Evolutionary conservation across 2,888 invertebrate species (phyloP).

Genomic region (Agriopis leucophaearia): DNA sequence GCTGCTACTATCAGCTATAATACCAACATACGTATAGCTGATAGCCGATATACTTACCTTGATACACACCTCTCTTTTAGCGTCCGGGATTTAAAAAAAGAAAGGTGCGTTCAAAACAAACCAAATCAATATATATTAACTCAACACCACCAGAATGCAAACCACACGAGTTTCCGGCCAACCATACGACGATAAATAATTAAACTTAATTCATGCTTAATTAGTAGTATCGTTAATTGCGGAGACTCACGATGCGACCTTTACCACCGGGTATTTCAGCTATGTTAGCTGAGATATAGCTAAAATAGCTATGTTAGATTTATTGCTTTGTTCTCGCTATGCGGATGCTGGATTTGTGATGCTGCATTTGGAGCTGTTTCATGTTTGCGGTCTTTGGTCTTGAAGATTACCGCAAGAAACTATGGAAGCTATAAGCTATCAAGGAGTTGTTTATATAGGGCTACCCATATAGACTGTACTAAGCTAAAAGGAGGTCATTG

Average conservation of each 20-base stretch:
- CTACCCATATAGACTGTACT: no score
- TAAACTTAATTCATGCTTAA: conserved; percentile 77
- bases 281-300: conserved; percentile 59
- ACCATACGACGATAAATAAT: conserved; percentile 34
- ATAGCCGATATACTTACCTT: no score
- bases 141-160: neutral
- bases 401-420: no score
- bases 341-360: conserved; percentile 3
- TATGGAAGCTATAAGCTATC: no score
- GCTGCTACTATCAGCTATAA: no score
- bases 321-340: conserved; percentile 25
- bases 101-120: conserved; percentile 1
- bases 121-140: conserved; percentile 6
- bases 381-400: neutral
- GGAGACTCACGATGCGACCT: conserved; percentile 73
- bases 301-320: conserved; percentile 21
- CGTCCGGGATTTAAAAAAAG: neutral
- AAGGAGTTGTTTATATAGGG: no score
- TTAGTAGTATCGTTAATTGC: conserved; percentile 80
- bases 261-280: conserved; percentile 60
- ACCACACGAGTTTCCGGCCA: conserved; percentile 5
- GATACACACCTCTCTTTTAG: no score
- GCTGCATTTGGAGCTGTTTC: conserved; percentile 16
- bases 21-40: no score
- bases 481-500: no score